Evolutionary conservation across 2,888 invertebrate species (phyloP).

Genomic region (Hirtodrosophila cameraria): DNA sequence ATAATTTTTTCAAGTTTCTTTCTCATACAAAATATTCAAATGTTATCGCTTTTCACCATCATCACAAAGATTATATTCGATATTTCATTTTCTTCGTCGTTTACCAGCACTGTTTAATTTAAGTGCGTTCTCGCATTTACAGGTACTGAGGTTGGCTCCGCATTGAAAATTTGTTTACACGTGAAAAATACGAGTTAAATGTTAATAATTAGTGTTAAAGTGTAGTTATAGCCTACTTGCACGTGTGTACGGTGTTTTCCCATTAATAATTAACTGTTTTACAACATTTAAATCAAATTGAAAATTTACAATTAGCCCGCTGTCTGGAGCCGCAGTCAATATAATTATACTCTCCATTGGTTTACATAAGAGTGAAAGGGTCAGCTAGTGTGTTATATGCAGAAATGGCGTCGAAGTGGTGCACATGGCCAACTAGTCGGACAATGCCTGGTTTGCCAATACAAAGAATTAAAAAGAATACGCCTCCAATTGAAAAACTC

Average conservation of each 20-base stretch:
- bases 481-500: conserved; percentile 1
- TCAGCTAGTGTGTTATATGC: conserved; percentile 57
- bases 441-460: conserved; percentile 37
- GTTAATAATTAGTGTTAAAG: conserved; percentile 37
- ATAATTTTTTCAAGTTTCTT: not conserved
- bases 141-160: conserved; percentile 73
- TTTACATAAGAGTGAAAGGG: conserved; percentile 70
- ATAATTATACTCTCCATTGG: conserved; percentile 55
- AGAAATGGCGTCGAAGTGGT: conserved; percentile 79
- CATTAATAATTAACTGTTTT: conserved; percentile 10
- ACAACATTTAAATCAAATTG: conserved; percentile 44
- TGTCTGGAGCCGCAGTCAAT: conserved; percentile 73
- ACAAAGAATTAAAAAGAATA: conserved; percentile 30
- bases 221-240: conserved; percentile 21
- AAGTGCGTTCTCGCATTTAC: conserved; percentile 84
- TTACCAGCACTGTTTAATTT: conserved; percentile 67
- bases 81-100: conserved; percentile 16
- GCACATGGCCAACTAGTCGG: conserved; percentile 67
- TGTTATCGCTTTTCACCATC: conserved; percentile 2
- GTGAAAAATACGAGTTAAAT: conserved; percentile 37
- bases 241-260: conserved; percentile 41
- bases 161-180: conserved; percentile 68
- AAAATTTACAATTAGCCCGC: conserved; percentile 64
- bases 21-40: not conserved
- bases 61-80: conserved; percentile 26